These are phyloP conservation scores for Lithophane ornitopus DNA, from an alignment of 2,888 invertebrate genomes.

Conservation along the genomic window DNA sequence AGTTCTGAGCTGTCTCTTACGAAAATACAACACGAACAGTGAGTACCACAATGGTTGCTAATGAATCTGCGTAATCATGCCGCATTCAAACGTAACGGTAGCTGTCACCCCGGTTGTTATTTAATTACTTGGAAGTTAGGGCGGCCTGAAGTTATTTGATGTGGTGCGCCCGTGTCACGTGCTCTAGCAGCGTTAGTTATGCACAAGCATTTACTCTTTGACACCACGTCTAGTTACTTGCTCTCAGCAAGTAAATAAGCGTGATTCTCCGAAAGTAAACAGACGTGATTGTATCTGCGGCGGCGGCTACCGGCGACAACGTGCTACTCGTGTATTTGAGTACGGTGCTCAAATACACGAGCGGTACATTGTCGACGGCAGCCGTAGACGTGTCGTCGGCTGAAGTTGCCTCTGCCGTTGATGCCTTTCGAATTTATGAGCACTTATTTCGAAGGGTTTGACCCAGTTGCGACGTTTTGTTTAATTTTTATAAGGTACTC, in stretches of 20 bases:
- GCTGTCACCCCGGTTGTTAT: conserved; percentile 57
- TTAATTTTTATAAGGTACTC: too few species aligned
- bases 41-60: conserved; percentile 64
- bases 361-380: too few species aligned
- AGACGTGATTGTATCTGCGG: background rate
- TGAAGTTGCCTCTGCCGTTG: too few species aligned
- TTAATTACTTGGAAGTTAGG: conserved; percentile 60
- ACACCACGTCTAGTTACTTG: conserved; percentile 18
- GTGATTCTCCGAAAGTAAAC: conserved; percentile 11
- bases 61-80: conserved; percentile 60
- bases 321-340: too few species aligned
- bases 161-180: conserved; percentile 26
- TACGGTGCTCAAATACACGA: too few species aligned
- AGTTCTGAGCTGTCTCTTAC: conserved; percentile 74
- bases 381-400: too few species aligned
- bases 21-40: conserved; percentile 81
- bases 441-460: too few species aligned
- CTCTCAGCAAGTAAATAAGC: background rate
- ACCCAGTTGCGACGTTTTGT: too few species aligned
- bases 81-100: conserved; percentile 49
- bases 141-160: conserved; percentile 52
- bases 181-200: conserved; percentile 43
- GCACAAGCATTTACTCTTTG: conserved; percentile 41
- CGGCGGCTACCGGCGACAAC: too few species aligned
- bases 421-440: too few species aligned